phyloP scores from a whole-genome alignment of 2,797 vertebrate genomes.

The Ctenopoma kingsleyae region DNA sequence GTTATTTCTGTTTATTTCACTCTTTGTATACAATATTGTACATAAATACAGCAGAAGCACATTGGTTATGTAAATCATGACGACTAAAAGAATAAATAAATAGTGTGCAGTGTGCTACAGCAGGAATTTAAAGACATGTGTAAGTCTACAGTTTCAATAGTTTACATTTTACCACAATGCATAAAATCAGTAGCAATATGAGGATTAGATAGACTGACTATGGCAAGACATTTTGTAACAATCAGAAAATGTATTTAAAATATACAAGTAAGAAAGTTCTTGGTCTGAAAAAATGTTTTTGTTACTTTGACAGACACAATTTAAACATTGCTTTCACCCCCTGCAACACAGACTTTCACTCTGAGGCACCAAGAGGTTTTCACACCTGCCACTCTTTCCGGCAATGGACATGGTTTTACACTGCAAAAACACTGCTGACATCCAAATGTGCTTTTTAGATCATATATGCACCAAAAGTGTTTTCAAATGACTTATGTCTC shows the following conservation, averaged over 20 bases:
- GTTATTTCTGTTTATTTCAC: slow-evolving; percentile 37
- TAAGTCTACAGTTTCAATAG: not conserved
- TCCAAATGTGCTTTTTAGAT: slow-evolving; percentile 54
- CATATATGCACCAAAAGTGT: slow-evolving; percentile 83
- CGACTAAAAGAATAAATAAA: slow-evolving; percentile 45
- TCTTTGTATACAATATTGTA: not conserved
- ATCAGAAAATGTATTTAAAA: not conserved
- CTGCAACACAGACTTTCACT: not conserved
- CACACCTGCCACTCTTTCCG: not conserved
- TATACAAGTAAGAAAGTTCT: slow-evolving; percentile 6
- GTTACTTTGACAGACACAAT: not conserved
- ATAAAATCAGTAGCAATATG: slow-evolving; percentile 1
- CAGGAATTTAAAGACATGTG: slow-evolving; percentile 9
- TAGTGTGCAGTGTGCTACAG: slow-evolving; percentile 16
- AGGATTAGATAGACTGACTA: not conserved
- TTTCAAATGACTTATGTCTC: slow-evolving; percentile 48
- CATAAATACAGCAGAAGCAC: slow-evolving; percentile 19
- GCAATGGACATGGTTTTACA: not conserved
- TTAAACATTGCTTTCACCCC: not conserved
- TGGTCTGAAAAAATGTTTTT: not conserved
- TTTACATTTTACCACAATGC: slow-evolving; percentile 9
- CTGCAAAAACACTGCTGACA: slow-evolving; percentile 1
- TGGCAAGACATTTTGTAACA: not conserved
- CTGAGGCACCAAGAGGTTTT: not conserved
- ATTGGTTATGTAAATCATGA: not conserved